These are phyloP conservation scores for Onychostruthus taczanowskii DNA, from an alignment of 2,113 vertebrate species.

Conservation along the genomic window DNA sequence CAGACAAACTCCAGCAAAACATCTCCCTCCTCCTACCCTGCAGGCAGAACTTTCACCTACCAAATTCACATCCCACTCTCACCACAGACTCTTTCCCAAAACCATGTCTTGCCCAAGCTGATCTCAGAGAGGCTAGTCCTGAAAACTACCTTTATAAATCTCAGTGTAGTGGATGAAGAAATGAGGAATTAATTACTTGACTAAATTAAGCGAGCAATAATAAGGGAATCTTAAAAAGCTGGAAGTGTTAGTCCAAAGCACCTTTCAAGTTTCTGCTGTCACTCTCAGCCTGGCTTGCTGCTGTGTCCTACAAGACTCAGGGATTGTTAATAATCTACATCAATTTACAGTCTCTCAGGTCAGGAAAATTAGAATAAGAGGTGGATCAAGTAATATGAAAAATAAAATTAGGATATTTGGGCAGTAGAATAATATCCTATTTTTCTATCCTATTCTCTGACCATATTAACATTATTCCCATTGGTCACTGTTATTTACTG, in stretches of 20 bases:
- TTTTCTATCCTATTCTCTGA: too few relatives aligned
- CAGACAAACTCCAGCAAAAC: neutral
- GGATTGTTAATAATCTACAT: neutral
- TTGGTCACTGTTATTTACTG: neutral
- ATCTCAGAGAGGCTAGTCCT: neutral
- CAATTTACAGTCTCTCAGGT: neutral
- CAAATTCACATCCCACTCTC: neutral
- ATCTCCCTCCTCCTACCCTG: neutral
- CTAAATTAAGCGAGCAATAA: neutral
- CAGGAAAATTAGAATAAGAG: neutral
- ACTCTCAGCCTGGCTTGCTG: neutral
- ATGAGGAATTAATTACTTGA: neutral
- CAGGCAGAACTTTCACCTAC: neutral
- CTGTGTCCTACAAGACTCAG: neutral
- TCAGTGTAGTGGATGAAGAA: neutral
- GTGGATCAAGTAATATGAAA: neutral
- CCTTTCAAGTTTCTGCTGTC: neutral
- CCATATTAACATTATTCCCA: neutral
- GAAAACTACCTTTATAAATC: neutral
- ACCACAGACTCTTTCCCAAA: neutral
- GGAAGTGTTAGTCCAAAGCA: neutral
- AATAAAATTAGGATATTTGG: neutral
- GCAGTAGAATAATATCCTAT: neutral
- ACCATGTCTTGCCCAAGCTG: neutral
- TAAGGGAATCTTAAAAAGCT: neutral